Percentiles rank a stretch among this genome's conserved stretches.
These are phyloP conservation scores for Pygoscelis adeliae DNA, from an alignment of 2,113 vertebrate genomes.

Conservation along the genomic window DNA sequence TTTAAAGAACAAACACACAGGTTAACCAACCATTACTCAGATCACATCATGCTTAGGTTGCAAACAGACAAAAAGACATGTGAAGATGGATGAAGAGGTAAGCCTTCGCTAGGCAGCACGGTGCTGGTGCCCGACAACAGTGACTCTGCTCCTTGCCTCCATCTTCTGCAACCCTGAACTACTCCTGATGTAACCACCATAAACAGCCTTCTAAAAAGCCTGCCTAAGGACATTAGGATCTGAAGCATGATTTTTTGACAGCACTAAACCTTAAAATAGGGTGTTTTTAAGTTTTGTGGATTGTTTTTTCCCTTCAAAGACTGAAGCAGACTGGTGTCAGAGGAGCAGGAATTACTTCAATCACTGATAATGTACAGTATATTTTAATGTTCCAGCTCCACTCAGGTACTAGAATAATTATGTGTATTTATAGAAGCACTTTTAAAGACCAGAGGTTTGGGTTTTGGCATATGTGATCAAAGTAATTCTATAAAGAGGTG, in stretches of 20 bases:
- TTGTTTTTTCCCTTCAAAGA: not conserved
- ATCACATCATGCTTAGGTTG: not conserved
- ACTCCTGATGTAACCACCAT: not conserved
- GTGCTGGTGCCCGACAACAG: not conserved
- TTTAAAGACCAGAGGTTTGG: conserved; percentile 8
- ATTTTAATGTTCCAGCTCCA: conserved; percentile 8
- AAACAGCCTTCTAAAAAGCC: not conserved
- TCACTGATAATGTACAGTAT: not conserved
- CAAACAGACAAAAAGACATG: not conserved
- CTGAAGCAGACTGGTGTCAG: not conserved
- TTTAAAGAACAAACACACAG: not conserved
- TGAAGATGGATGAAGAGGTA: not conserved
- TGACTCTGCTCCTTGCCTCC: not conserved
- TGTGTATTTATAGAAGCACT: conserved; percentile 7
- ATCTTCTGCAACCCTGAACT: not conserved
- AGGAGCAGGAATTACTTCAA: not conserved
- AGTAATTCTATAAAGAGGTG: conserved; percentile 37
- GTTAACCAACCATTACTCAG: not conserved
- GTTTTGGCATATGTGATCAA: conserved; percentile 28
- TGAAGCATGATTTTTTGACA: not conserved
- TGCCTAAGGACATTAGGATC: not conserved
- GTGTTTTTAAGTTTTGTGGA: not conserved
- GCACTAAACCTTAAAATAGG: not conserved
- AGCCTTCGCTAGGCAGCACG: not conserved
- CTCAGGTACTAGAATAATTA: conserved; percentile 10